Evolutionary conservation across 1,140 invertebrate species (phyloP).

Genomic region (Achatina immaculata): DNA sequence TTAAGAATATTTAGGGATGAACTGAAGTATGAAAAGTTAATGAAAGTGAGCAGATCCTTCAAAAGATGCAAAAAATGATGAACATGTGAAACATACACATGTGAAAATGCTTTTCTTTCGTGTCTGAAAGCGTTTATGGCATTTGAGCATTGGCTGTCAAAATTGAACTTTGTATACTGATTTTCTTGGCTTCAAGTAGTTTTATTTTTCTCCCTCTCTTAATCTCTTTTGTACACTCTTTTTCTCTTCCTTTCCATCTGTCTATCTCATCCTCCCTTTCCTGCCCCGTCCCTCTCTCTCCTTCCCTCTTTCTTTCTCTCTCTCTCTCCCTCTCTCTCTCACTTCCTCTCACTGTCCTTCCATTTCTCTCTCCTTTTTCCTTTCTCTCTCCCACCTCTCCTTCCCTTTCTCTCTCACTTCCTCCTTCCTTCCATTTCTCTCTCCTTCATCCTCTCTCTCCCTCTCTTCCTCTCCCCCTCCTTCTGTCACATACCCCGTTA

Average conservation of each 20-base stretch:
- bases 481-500: no score
- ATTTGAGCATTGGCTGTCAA: no score
- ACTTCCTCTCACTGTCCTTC: not conserved
- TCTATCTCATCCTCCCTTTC: not conserved
- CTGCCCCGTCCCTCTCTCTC: not conserved
- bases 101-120: no score
- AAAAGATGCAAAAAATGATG: no score
- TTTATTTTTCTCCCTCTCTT: not conserved
- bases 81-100: no score
- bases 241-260: not conserved
- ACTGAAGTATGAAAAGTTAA: no score
- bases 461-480: conserved; percentile 14
- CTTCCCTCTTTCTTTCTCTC: not conserved
- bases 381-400: not conserved
- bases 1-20: no score
- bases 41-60: no score
- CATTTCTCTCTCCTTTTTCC: not conserved
- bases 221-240: not conserved
- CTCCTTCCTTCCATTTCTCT: not conserved
- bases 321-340: not conserved
- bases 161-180: no score
- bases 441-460: conserved; percentile 7
- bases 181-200: no score
- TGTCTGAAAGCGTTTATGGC: no score
- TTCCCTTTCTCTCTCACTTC: not conserved